Percentiles rank a stretch among this genome's conserved stretches.
Evolutionary conservation across 2,113 vertebrate species (phyloP).

Genomic region (Notarius lentiginosus): DNA sequence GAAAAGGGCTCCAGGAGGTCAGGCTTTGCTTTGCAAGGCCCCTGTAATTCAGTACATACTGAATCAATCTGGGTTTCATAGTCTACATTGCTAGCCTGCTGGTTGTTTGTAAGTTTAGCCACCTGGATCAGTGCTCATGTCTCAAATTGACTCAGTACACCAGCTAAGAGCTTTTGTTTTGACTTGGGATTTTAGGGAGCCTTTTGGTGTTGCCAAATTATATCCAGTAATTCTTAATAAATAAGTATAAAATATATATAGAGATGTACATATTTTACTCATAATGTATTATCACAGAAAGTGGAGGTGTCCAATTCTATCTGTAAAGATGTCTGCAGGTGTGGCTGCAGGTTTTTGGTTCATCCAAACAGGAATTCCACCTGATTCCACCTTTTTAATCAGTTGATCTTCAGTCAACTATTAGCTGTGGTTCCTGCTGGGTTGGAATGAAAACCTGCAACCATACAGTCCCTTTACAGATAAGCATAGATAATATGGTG

Average conservation of each 20-base stretch:
- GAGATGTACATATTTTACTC: neutral
- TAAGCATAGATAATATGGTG: neutral
- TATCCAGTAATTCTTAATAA: neutral
- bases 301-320: neutral
- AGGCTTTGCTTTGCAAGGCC: slow-evolving; percentile 1
- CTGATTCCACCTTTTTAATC: neutral
- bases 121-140: slow-evolving; percentile 25
- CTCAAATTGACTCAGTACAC: slow-evolving; percentile 22
- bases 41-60: slow-evolving; percentile 12
- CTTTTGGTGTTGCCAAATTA: neutral
- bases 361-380: neutral
- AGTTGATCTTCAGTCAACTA: neutral
- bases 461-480: neutral
- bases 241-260: too few species aligned
- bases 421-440: neutral
- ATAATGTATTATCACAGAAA: neutral
- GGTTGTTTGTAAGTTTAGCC: slow-evolving; percentile 30
- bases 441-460: neutral
- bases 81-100: slow-evolving; percentile 14
- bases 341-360: neutral
- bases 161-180: neutral
- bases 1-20: slow-evolving; percentile 9
- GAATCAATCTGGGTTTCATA: slow-evolving; percentile 29
- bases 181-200: slow-evolving; percentile 7
- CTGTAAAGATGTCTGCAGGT: neutral